phyloP scores from a whole-genome alignment of 2,113 vertebrate genomes.

The Entelurus aequoreus region DNA sequence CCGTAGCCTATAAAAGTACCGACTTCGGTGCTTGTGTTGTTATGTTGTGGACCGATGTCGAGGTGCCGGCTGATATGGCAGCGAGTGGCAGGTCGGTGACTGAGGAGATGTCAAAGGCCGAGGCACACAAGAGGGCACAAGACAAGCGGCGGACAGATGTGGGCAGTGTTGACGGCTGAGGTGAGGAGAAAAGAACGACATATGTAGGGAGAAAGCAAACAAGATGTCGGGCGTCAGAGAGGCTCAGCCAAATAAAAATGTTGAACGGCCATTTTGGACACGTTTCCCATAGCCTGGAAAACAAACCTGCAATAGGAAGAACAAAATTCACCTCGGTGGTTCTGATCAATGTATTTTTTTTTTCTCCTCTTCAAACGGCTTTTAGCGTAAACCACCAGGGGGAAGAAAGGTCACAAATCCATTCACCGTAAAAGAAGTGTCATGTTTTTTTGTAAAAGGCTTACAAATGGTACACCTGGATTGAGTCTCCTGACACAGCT shows the following conservation, averaged over 20 bases:
- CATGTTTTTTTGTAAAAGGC: not conserved
- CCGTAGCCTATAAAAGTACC: too few species aligned
- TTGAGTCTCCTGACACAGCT: not conserved
- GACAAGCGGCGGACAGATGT: slow-evolving; percentile 54
- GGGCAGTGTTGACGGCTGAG: slow-evolving; percentile 50
- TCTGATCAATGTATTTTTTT: not conserved
- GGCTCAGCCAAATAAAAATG: slow-evolving; percentile 23
- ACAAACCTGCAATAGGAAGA: not conserved
- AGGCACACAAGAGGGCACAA: slow-evolving; percentile 46
- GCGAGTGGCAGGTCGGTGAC: slow-evolving; percentile 43
- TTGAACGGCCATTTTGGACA: slow-evolving; percentile 28
- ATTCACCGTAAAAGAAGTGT: not conserved
- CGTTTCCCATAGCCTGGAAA: slow-evolving; percentile 19
- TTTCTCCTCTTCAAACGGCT: not conserved
- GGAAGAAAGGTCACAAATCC: not conserved
- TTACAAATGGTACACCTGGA: not conserved
- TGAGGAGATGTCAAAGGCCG: slow-evolving; percentile 43
- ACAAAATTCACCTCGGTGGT: not conserved
- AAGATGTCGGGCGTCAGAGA: slow-evolving; percentile 29
- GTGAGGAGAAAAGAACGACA: slow-evolving; percentile 24
- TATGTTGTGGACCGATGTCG: slow-evolving; percentile 10
- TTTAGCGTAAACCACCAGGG: not conserved
- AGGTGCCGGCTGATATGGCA: not conserved
- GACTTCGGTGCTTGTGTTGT: too few species aligned
- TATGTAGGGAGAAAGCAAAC: slow-evolving; percentile 5